phyloP scores from a whole-genome alignment of 1,140 invertebrate species.

The Cylas formicarius region DNA sequence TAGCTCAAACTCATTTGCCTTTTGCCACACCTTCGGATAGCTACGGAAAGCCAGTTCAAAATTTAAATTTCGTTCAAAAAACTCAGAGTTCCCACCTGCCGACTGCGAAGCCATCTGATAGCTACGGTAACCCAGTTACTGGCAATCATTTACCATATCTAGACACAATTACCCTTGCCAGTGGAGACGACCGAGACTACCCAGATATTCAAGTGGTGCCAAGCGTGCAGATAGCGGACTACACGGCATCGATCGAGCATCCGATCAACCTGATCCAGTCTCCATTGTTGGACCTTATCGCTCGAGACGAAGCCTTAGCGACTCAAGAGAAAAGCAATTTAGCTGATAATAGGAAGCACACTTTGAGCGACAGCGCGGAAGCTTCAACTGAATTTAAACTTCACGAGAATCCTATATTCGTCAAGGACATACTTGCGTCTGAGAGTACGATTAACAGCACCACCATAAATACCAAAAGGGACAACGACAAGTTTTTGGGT shows the following conservation, averaged over 20 bases:
- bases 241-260: constrained; percentile 57
- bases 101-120: constrained; percentile 21
- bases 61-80: neutral
- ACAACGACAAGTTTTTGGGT: constrained; percentile 19
- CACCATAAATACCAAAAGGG: constrained; percentile 13
- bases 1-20: constrained; percentile 8
- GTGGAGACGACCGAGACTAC: constrained; percentile 15
- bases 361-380: too few relatives aligned
- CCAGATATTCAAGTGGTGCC: constrained; percentile 47
- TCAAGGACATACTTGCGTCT: constrained; percentile 34
- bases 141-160: constrained; percentile 13
- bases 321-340: constrained; percentile 3
- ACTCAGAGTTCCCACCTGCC: constrained; percentile 7
- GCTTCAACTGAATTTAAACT: too few relatives aligned
- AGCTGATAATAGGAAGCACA: too few relatives aligned
- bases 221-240: constrained; percentile 55
- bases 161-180: constrained; percentile 26
- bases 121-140: constrained; percentile 27
- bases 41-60: constrained; percentile 15
- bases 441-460: constrained; percentile 25
- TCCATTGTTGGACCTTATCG: constrained; percentile 52
- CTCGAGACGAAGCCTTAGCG: constrained; percentile 24
- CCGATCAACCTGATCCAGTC: constrained; percentile 55
- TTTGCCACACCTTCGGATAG: constrained; percentile 14
- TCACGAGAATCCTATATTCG: constrained; percentile 38